phyloP scores from a whole-genome alignment of 2,797 vertebrate genomes.

The Acomys russatus region DNA sequence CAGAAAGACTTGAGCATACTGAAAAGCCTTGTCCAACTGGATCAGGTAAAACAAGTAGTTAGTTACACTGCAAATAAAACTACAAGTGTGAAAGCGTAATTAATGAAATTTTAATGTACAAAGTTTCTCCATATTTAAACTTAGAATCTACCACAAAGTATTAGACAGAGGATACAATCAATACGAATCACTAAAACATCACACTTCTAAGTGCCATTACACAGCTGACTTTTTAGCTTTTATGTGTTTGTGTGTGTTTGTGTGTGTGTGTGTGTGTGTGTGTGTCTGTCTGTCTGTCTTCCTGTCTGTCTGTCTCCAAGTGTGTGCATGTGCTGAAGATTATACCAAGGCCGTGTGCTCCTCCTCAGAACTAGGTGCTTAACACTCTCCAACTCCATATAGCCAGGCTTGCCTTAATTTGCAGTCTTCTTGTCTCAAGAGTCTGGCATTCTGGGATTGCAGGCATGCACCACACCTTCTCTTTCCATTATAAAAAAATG shows the following conservation, averaged over 20 bases:
- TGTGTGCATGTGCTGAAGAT: neutral
- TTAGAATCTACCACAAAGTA: slow-evolving; percentile 57
- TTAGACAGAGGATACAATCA: slow-evolving; percentile 5
- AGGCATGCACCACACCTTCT: neutral
- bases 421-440: neutral
- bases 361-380: neutral
- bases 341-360: neutral
- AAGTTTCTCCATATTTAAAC: neutral
- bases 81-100: slow-evolving; percentile 18
- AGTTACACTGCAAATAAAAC: slow-evolving; percentile 63
- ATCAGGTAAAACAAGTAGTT: slow-evolving; percentile 32
- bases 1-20: neutral
- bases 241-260: too few species aligned
- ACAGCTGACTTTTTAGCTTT: slow-evolving; percentile 39
- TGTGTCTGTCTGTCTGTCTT: neutral
- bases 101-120: neutral
- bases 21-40: slow-evolving; percentile 42
- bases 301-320: neutral
- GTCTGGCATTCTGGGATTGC: too few species aligned
- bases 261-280: neutral
- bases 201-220: neutral
- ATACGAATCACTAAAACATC: slow-evolving; percentile 26
- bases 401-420: neutral
- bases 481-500: slow-evolving; percentile 48
- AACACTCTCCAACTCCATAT: neutral